phyloP scores from a whole-genome alignment of 2,888 invertebrate genomes.

The Heliconius cydno region DNA sequence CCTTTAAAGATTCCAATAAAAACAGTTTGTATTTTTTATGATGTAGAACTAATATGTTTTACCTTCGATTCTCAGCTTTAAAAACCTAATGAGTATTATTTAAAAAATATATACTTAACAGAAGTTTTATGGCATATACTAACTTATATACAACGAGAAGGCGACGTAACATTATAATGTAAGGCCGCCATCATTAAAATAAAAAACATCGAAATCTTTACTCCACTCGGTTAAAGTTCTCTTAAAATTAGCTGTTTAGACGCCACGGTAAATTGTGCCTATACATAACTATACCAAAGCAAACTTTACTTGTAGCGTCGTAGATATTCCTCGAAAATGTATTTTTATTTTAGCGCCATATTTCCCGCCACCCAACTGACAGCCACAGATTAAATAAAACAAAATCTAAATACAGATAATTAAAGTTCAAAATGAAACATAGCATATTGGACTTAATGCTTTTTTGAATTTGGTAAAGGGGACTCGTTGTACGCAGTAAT shows the following conservation, averaged over 20 bases:
- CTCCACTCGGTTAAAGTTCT: constrained; percentile 65
- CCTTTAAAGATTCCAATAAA: neutral
- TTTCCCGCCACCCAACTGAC: constrained; percentile 54
- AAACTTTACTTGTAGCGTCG: constrained; percentile 78
- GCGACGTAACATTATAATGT: constrained; percentile 20
- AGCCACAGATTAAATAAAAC: constrained; percentile 46
- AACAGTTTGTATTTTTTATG: neutral
- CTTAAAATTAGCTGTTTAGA: constrained; percentile 80
- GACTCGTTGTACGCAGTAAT: constrained; percentile 70
- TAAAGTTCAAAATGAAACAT: constrained; percentile 51
- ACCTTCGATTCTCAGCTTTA: constrained; percentile 11
- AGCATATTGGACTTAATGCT: constrained; percentile 51
- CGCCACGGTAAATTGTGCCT: constrained; percentile 68
- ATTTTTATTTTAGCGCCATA: constrained; percentile 78
- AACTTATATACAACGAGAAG: neutral
- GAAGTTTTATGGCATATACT: constrained; percentile 9
- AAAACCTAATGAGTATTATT: constrained; percentile 6
- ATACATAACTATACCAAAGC: constrained; percentile 61
- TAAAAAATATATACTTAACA: constrained; percentile 14
- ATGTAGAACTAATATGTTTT: constrained; percentile 3
- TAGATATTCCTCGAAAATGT: constrained; percentile 82
- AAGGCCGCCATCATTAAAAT: constrained; percentile 49
- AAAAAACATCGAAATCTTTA: constrained; percentile 56
- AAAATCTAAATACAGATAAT: constrained; percentile 39
- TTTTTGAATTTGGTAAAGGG: constrained; percentile 53